Evolutionary conservation across 2,797 vertebrate genomes (phyloP), one percentile per base, ranked within the genome.

Genomic region (Chanos chanos): DNA sequence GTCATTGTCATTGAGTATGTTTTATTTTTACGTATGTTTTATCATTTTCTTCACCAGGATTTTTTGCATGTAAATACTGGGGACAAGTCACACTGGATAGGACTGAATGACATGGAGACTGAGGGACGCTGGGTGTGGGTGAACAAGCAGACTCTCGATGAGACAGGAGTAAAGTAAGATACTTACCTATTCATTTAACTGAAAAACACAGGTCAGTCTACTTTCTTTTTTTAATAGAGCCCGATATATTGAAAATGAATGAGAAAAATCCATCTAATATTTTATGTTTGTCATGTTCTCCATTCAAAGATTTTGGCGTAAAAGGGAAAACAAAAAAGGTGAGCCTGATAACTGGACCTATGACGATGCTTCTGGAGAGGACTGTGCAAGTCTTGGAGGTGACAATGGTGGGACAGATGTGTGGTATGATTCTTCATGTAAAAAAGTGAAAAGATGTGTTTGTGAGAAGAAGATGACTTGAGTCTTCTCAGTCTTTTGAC

Each of bases 311-410:
- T 44, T 59, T 43, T 56, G 45, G 39, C 1, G 15, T 9, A 3
- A 1, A 21, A 25, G 15, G 7, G 2, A 4, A 22, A 7, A 21
- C 7, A 15, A 21, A n/a, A 49, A 3, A 9, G 12, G 47, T 4
- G 34, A 67, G 7, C 65, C 72, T 4, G 68, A 70, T 25, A 64
- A 74, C 55, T 70, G 67, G 72, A 64, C 22, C 10, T 0, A 43
- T 16, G 1, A 1, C 3, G 9, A 67, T 19, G 31, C 43, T 1
- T 25, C 19, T 1, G 67, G 73, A 21, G 73, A 72, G 43, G 37
- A 75, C 30, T 75, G 73, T 40, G 73, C 39, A 22, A 4, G 37
- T 40, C 2, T 72, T 27, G 69, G 58, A 2, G 3, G 66, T 8
- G 0, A 0, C 0, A 0, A 0, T 1, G 30, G 27, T 1, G 2